A percentile compares a stretch with the other conserved stretches of the same genome.
Conservation (phyloP, 2,797 vertebrate genomes). For the Sternarchorhynchus goeldii region DNA sequence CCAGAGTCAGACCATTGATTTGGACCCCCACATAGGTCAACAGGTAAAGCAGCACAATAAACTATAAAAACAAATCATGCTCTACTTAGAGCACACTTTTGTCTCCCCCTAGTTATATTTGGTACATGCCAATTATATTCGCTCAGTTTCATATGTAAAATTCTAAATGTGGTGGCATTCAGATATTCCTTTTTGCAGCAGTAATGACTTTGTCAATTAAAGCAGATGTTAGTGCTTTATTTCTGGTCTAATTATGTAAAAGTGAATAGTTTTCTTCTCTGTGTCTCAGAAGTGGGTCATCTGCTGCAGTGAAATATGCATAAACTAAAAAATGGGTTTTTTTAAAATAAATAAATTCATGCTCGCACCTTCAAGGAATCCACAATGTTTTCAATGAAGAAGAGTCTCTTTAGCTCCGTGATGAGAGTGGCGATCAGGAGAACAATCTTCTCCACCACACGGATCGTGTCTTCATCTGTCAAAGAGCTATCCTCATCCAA, state of each 20-base stretch:
- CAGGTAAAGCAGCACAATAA: slow-evolving; percentile 85
- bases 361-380: slow-evolving; percentile 86
- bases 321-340: neutral
- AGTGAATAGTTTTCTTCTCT: slow-evolving; percentile 1
- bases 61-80: slow-evolving; percentile 68
- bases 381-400: slow-evolving; percentile 82
- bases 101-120: neutral
- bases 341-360: neutral
- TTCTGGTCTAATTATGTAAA: slow-evolving; percentile 32
- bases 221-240: slow-evolving; percentile 22
- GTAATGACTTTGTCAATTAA: slow-evolving; percentile 27
- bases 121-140: neutral
- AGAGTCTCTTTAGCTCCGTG: slow-evolving; percentile 81
- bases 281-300: slow-evolving; percentile 38
- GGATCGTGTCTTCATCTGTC: slow-evolving; percentile 82
- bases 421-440: slow-evolving; percentile 72
- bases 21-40: slow-evolving; percentile 83
- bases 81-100: neutral
- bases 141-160: neutral
- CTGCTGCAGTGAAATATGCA: slow-evolving; percentile 25
- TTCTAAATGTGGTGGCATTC: neutral
- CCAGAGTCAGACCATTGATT: slow-evolving; percentile 85
- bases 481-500: slow-evolving; percentile 83
- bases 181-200: slow-evolving; percentile 3
- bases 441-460: slow-evolving; percentile 76